Conservation (phyloP, 2,113 vertebrate species). For the Poeciliopsis turrubarensis region DNA sequence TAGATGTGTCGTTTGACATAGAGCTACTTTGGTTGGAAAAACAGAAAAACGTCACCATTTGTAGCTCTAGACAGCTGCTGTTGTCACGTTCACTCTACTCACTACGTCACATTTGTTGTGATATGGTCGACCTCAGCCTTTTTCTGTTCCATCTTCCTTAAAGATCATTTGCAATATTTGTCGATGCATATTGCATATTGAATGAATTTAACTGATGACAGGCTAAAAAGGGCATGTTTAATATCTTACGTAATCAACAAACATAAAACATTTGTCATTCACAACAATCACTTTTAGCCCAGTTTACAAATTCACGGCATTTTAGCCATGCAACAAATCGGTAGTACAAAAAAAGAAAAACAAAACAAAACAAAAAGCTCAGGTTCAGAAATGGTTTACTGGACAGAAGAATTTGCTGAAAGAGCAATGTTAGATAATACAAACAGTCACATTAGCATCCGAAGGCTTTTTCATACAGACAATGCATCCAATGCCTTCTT, state of each 20-base stretch:
- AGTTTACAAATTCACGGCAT: not conserved
- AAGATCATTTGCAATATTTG: slow-evolving; percentile 1
- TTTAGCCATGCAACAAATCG: not conserved
- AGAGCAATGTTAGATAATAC: slow-evolving; percentile 16
- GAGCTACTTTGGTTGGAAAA: not conserved
- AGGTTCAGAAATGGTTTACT: not conserved
- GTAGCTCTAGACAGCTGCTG: not conserved
- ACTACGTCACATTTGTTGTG: slow-evolving; percentile 25
- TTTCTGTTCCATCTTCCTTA: not conserved
- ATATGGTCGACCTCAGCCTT: slow-evolving; percentile 23
- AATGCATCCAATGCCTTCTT: slow-evolving; percentile 22
- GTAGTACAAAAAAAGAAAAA: not conserved
- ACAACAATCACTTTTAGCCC: not conserved
- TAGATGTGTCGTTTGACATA: not conserved
- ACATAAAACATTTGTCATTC: not conserved
- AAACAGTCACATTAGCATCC: slow-evolving; percentile 13
- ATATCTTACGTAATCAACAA: not conserved
- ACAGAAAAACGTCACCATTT: slow-evolving; percentile 5
- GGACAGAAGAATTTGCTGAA: slow-evolving; percentile 16
- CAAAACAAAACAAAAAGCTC: not conserved
- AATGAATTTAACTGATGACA: not conserved
- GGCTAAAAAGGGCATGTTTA: not conserved
- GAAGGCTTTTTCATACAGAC: slow-evolving; percentile 11
- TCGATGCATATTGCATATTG: not conserved
- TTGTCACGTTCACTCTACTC: slow-evolving; percentile 5